Evolutionary conservation across 2,797 vertebrate genomes (phyloP).

Genomic region (Hypotaenidia okinawae): DNA sequence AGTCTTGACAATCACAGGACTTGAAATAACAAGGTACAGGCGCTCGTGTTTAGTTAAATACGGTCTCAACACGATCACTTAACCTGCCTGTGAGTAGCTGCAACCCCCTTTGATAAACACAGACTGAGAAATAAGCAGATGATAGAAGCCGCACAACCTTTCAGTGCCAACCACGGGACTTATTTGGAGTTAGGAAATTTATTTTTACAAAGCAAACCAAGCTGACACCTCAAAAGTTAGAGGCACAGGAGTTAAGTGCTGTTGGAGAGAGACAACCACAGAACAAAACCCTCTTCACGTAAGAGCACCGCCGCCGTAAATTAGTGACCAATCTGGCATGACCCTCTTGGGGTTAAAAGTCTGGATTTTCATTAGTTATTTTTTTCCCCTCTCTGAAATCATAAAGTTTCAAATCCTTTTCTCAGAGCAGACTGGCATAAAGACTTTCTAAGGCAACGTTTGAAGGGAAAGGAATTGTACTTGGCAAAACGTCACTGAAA

Average conservation of each 20-base stretch:
- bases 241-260: neutral
- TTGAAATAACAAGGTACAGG: conserved; percentile 1
- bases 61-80: neutral
- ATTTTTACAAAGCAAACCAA: neutral
- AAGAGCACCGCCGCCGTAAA: conserved; percentile 3
- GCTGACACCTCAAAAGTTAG: neutral
- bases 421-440: neutral
- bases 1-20: neutral
- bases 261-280: neutral
- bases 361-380: neutral
- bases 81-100: neutral
- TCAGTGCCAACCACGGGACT: neutral
- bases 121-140: neutral
- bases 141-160: neutral
- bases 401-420: neutral
- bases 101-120: neutral
- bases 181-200: neutral
- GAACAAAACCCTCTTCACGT: neutral
- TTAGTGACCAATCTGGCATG: conserved; percentile 42
- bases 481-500: neutral
- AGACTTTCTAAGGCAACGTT: neutral
- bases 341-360: conserved; percentile 8
- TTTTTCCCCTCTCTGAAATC: neutral
- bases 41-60: conserved; percentile 34
- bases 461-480: neutral